Evolutionary conservation across 2,113 vertebrate species (phyloP), one percentile per base, ranked within the genome.

Genomic region (Phodopus roborovskii): DNA sequence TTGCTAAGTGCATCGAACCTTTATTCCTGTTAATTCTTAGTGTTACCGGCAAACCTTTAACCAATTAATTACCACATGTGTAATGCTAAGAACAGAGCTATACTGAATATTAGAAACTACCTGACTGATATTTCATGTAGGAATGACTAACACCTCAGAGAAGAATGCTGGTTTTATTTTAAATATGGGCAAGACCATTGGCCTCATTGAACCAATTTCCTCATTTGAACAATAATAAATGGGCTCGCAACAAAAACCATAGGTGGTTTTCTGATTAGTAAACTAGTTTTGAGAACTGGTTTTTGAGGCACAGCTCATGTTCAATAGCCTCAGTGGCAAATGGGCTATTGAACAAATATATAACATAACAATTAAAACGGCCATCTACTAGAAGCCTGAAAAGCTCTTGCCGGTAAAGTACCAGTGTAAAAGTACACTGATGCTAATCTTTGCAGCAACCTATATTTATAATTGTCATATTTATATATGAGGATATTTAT

Each of bases 311-410:
- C 24, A 48, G 74, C 19, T 66, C 24, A 50, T 28, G n/a, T 71
- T 56, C 56, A 50, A 15, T 0, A 28, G 70, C 48, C 45, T 82
- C 85, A 12, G 1, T 42, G 42, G 70, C n/a, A 90, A 42, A 66
- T 64, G 56, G 56, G 56, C 83, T 56, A 89, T 64, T 94, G 58
- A 87, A 90, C n/a, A 84, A 70, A 96, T 22, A 90, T 5, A 42
- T 20, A 73, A 87, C 7, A 5, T 30, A 42, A 50, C 42, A 82
- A 68, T 92, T 82, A 73, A 81, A 84, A 48, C 30, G 20, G 60
- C 22, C 60, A 48, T 68, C 75, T 62, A 84, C 28, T 16, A 30
- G 39, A 42, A 86, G 45, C 30, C 45, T 70, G 56, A 45, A 78
- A 92, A 88, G 30, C 36, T 26, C 19, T 87, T 2, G 3, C n/a